A percentile compares a stretch with the other conserved stretches of the same genome.
Conservation (phyloP, 2,888 invertebrate genomes). For the Cephus rjabovi region DNA sequence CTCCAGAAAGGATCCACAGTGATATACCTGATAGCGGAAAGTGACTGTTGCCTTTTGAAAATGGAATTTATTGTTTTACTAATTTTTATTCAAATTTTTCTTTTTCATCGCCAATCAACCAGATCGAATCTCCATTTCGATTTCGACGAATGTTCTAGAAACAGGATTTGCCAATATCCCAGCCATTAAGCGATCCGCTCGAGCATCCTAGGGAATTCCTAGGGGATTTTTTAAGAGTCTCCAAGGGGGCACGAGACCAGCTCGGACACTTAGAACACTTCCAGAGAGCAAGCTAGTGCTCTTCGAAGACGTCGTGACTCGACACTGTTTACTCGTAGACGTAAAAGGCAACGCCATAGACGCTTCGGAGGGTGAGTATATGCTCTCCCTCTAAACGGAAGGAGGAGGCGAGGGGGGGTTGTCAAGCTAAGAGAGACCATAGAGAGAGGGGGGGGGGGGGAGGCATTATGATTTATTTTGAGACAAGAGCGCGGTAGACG, state of each 20-base stretch:
- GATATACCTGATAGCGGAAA: background rate
- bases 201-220: background rate
- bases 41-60: background rate
- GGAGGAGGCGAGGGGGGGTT: background rate
- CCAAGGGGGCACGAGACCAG: background rate
- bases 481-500: constrained; percentile 11
- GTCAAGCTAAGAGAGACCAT: background rate
- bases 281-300: background rate
- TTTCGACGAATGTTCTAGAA: background rate
- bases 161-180: background rate
- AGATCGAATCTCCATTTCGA: background rate
- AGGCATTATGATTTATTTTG: constrained; percentile 19
- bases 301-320: constrained; percentile 4
- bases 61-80: background rate
- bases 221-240: background rate
- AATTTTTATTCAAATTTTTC: background rate
- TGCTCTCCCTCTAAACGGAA: too few species aligned
- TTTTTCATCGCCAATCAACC: background rate
- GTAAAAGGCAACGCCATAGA: background rate
- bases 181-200: background rate
- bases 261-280: background rate
- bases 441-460: background rate
- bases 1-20: background rate
- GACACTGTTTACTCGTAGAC: background rate
- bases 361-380: background rate